Base-by-base conservation (phyloP, 2,888 invertebrate species). In the Tyria jacobaeae region DNA sequence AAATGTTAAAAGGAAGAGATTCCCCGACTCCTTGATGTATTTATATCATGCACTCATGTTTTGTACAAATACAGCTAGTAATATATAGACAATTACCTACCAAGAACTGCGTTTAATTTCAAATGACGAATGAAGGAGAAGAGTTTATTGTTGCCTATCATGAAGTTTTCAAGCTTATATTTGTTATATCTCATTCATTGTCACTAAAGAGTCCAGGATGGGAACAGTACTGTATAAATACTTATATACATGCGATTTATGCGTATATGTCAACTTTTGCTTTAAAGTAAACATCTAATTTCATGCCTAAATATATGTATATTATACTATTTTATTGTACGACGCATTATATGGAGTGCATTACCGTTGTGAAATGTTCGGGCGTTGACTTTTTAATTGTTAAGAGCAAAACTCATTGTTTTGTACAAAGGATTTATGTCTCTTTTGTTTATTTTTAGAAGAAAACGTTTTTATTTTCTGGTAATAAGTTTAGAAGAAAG, bases 11-110 rank as follows among this genome's bases (percentile, higher is more conserved):
- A 61, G 52, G 63, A 63, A 70, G 66, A 61, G 55, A 61, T 68
- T 61, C 60, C 60, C 65, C 69, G 54, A 65, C 66, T 74, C 55
- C 70, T 71, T 48, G 54, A 52, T 37, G 47, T 37, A 17, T 52
- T 34, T 52, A 41, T 34, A 15, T 35, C 31, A 51, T 3, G n/a
- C 15, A 51, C 12, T 24, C 31, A 15, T 24, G 9, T 3, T 7
- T 6, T 27, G 15, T 24, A 49, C 37, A 37, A 12, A 12, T 44
- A 2, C 34, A 21, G 21, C 12, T 4, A n/a, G 14, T 5, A 47
- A 21, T 48, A 27, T 24, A n/a, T n/a, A n/a, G n/a, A 37, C 10
- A 27, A 7, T 21, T 57, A 31, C 39, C 31, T 57, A 57, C 41
- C 50, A 2, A 17, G 31, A 57, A 50, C 31, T 27, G 39, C 21